Evolutionary conservation across 2,888 invertebrate species (phyloP), one percentile per base, ranked within the genome.

Genomic region (Trichopria drosophilae): DNA sequence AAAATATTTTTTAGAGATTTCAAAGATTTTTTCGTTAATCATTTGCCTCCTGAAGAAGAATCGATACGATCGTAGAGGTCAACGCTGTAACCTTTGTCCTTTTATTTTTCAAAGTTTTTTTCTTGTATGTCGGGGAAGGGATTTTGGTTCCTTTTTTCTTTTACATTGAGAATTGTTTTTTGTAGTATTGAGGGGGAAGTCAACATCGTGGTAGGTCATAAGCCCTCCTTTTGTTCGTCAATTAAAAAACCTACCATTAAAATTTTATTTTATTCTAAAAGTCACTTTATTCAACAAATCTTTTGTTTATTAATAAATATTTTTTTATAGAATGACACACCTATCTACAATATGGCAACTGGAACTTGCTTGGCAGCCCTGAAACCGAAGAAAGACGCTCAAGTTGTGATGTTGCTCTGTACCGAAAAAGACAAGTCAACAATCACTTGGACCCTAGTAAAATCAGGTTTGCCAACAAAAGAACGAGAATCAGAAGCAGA

Each of bases 271-370:
- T 26, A 32, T 42, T 15, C 15, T 35, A 24, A 34, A 4, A 16
- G 22, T 20, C 15, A 31, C n/a, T 42, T 34, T 16, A 18, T 5
- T 10, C 3, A 39, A 9, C 2, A 32, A 23, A 35, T 31, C 24
- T n/a, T 48, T 46, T 46, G n/a, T 16, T 7, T 39, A 32, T 35
- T 32, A 43, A 42, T 35, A 43, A 28, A 31, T 41, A 6, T 28
- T 18, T 41, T 46, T 56, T 80, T 80, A 35, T 69, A 88, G 87
- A 82, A 80, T 44, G 81, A 81, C 41, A 85, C 86, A 54, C 88
- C 91, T 0, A 82, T 93, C 34, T 93, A 93, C 75, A 93, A 92
- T 69, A 82, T 88, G 63, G 93, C 93, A 13, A 86, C 88, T 5
- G 93, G 93, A 1, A 88, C 88, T 59, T 93, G 93, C 67, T 76